Conservation (phyloP, 2,113 vertebrate genomes). For the Pygathrix nemaeus region DNA sequence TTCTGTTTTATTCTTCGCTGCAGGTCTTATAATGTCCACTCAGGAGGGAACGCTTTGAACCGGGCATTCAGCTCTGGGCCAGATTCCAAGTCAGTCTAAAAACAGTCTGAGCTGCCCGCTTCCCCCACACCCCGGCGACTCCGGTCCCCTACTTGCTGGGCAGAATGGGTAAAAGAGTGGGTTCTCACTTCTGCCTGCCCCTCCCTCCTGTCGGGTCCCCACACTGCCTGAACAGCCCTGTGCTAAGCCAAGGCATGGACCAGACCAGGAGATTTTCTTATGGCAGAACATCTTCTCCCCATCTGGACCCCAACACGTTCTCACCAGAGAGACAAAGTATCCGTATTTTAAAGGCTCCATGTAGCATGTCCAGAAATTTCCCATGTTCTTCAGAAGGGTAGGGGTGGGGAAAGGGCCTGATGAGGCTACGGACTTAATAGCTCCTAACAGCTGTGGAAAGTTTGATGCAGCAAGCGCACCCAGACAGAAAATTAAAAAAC, state of each 20-base stretch:
- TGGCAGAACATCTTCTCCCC: not conserved
- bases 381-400: constrained; percentile 50
- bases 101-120: not conserved
- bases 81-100: constrained; percentile 46
- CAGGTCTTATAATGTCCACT: not conserved
- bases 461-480: constrained; percentile 86
- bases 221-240: not conserved
- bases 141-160: not conserved
- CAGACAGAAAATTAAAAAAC: constrained; percentile 91
- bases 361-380: constrained; percentile 54
- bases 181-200: not conserved
- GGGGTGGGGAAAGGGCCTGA: constrained; percentile 66
- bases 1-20: not conserved
- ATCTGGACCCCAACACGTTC: not conserved
- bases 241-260: not conserved
- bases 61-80: not conserved
- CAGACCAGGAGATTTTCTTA: constrained; percentile 2
- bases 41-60: constrained; percentile 35
- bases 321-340: constrained; percentile 52
- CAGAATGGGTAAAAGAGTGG: not conserved
- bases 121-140: too few relatives aligned
- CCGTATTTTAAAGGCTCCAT: constrained; percentile 40
- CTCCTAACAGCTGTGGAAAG: constrained; percentile 87
- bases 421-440: constrained; percentile 78
- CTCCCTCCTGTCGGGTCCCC: fast-evolving